phyloP scores from a whole-genome alignment of 2,113 vertebrate genomes.

The Epinephelus lanceolatus region DNA sequence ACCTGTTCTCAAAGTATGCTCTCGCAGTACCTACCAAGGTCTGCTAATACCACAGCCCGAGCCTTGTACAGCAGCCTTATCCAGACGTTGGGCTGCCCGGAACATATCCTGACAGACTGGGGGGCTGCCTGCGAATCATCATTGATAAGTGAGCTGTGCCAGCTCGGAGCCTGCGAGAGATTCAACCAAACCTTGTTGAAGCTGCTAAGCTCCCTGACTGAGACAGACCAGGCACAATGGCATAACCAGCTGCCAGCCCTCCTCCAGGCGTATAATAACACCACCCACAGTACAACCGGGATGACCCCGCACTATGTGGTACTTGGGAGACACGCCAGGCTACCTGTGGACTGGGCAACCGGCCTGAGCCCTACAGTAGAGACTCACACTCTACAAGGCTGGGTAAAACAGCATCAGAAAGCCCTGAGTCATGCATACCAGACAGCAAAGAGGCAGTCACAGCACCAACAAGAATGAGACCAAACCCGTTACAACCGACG shows the following conservation, averaged over 20 bases:
- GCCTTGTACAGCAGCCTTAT: neutral
- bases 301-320: neutral
- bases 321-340: neutral
- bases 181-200: neutral
- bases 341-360: neutral
- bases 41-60: neutral
- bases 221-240: neutral
- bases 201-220: neutral
- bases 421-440: too few relatives aligned
- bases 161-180: too few relatives aligned
- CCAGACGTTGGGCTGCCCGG: slow-evolving; percentile 1
- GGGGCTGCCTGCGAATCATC: neutral
- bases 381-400: too few relatives aligned
- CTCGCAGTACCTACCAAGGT: slow-evolving; percentile 13
- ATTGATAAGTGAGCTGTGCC: neutral
- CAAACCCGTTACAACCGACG: too few relatives aligned
- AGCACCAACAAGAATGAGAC: too few relatives aligned
- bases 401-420: too few relatives aligned
- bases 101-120: neutral
- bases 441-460: too few relatives aligned
- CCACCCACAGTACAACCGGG: neutral
- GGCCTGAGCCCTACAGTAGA: too few relatives aligned
- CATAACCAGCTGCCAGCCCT: neutral
- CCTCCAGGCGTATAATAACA: neutral
- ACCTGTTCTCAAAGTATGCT: slow-evolving; percentile 26